phyloP scores from a whole-genome alignment of 2,113 vertebrate genomes.

The Hirundichthys speculiger region DNA sequence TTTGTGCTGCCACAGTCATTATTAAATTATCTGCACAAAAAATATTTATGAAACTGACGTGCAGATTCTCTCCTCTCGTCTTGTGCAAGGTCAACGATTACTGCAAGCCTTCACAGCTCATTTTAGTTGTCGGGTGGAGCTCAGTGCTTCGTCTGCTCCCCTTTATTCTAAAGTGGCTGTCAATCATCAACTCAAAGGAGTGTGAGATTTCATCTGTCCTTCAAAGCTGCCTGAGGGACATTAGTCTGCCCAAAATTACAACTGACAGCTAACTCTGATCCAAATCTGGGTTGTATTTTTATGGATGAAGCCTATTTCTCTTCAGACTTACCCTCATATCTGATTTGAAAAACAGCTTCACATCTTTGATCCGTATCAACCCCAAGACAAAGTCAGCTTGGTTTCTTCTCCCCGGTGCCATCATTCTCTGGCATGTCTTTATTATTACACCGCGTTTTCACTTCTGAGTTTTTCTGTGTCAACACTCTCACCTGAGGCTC shows the following conservation, averaged over 20 bases:
- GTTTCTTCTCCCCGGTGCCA: slow-evolving; percentile 4
- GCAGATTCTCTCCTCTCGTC: no score
- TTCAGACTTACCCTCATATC: slow-evolving; percentile 12
- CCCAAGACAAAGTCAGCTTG: slow-evolving; percentile 1
- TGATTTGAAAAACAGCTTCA: slow-evolving; percentile 32
- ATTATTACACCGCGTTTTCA: slow-evolving; percentile 34
- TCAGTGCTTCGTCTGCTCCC: slow-evolving; percentile 6
- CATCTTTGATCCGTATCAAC: slow-evolving; percentile 25
- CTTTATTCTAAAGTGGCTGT: slow-evolving; percentile 12
- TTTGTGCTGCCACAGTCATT: no score
- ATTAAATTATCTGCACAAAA: no score
- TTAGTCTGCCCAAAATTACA: slow-evolving; percentile 25
- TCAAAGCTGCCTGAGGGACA: slow-evolving; percentile 16
- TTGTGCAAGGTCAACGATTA: not conserved
- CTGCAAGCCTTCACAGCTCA: slow-evolving; percentile 7
- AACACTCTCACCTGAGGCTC: slow-evolving; percentile 15
- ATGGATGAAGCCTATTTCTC: slow-evolving; percentile 21
- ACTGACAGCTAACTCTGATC: slow-evolving; percentile 39
- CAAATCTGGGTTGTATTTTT: slow-evolving; percentile 32
- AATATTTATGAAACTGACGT: no score
- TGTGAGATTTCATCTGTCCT: slow-evolving; percentile 39
- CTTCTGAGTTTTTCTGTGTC: slow-evolving; percentile 8
- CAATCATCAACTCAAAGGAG: slow-evolving; percentile 25
- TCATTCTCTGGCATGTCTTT: slow-evolving; percentile 30
- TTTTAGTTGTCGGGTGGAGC: slow-evolving; percentile 1